These are phyloP conservation scores for Sterna hirundo DNA, from an alignment of 2,113 vertebrate genomes.

Conservation along the genomic window DNA sequence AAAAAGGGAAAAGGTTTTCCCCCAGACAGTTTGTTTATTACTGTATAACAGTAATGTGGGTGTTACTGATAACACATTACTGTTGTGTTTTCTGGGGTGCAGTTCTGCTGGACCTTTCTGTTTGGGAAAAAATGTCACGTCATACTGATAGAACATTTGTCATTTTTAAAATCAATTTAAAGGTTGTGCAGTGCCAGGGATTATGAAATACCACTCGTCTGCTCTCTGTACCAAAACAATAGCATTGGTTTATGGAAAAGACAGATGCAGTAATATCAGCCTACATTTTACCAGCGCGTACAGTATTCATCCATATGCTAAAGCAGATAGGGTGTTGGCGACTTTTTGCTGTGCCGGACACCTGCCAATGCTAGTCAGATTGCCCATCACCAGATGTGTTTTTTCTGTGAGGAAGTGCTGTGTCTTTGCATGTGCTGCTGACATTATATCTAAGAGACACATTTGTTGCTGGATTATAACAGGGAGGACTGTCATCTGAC, in stretches of 20 bases:
- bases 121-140: not conserved
- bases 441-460: not conserved
- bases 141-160: not conserved
- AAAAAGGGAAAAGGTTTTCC: not conserved
- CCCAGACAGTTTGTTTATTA: not conserved
- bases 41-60: not conserved
- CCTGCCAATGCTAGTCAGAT: not conserved
- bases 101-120: not conserved
- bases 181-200: not conserved
- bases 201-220: slow-evolving; percentile 15
- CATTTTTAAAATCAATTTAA: slow-evolving; percentile 4
- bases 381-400: not conserved
- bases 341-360: not conserved
- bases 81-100: not conserved
- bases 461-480: slow-evolving; percentile 24
- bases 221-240: not conserved
- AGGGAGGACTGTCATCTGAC: not conserved
- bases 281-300: not conserved
- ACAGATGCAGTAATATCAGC: slow-evolving; percentile 26
- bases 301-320: not conserved
- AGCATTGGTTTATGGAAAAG: not conserved
- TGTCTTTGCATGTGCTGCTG: not conserved
- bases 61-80: not conserved
- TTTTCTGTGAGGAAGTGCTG: not conserved
- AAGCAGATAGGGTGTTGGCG: not conserved